A percentile compares a stretch with the other conserved stretches of the same genome.
phyloP scores from a whole-genome alignment of 2,888 invertebrate genomes.

The Polyommatus iphigenia region DNA sequence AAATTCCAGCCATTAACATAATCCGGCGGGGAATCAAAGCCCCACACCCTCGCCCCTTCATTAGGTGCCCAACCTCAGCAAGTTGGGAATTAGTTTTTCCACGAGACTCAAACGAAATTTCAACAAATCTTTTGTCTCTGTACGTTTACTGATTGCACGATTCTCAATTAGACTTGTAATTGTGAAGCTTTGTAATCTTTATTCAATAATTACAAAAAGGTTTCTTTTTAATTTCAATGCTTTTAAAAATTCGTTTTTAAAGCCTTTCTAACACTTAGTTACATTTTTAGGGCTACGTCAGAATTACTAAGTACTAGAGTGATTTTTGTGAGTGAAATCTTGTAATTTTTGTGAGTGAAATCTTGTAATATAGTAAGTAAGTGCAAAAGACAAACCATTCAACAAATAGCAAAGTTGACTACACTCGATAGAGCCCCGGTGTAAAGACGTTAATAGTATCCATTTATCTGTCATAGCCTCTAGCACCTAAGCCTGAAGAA shows the following conservation, averaged over 20 bases:
- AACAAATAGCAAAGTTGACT: neutral
- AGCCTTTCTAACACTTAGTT: neutral
- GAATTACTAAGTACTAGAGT: neutral
- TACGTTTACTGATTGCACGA: neutral
- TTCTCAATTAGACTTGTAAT: neutral
- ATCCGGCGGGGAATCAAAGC: conserved; percentile 42
- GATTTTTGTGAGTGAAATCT: neutral
- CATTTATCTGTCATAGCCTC: neutral
- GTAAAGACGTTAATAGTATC: neutral
- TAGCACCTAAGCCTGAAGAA: conserved; percentile 45
- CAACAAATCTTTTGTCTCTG: conserved; percentile 16
- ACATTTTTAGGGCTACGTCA: neutral
- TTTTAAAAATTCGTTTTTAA: neutral
- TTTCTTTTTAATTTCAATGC: neutral
- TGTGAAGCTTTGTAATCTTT: neutral
- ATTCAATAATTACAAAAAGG: neutral
- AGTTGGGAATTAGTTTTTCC: conserved; percentile 38
- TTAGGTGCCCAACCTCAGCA: conserved; percentile 38
- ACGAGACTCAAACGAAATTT: conserved; percentile 18
- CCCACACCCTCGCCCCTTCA: conserved; percentile 38
- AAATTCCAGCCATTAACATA: conserved; percentile 45
- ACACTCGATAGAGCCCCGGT: neutral
- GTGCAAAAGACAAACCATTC: neutral
- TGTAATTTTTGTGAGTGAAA: neutral
- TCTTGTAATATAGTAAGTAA: too few relatives aligned